phyloP scores from a whole-genome alignment of 2,888 invertebrate species.

The Nebria salina region DNA sequence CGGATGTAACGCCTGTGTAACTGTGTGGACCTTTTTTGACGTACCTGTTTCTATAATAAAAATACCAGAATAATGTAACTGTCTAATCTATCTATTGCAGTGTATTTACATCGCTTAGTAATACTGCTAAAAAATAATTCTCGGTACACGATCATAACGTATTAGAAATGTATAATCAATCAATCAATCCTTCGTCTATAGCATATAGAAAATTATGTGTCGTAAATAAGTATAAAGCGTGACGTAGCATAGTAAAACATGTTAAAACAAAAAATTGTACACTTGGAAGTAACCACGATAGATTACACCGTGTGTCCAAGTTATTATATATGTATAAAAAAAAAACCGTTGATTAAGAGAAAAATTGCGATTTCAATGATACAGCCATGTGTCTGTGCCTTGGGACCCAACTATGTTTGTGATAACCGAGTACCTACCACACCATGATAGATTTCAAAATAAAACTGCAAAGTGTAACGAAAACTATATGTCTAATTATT shows the following conservation, averaged over 20 bases:
- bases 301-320: conserved; percentile 25
- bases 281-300: conserved; percentile 20
- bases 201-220: conserved; percentile 24
- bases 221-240: conserved; percentile 33
- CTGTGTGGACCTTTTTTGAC: not conserved
- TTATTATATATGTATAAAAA: conserved; percentile 12
- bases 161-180: conserved; percentile 42
- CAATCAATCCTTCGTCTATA: not conserved
- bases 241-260: conserved; percentile 23
- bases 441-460: conserved; percentile 61
- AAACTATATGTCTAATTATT: not conserved
- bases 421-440: conserved; percentile 62
- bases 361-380: conserved; percentile 57
- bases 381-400: conserved; percentile 62
- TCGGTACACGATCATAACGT: conserved; percentile 6
- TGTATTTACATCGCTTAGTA: not conserved
- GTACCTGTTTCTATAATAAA: not conserved
- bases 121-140: conserved; percentile 23
- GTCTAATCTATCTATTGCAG: not conserved
- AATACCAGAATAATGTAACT: not conserved
- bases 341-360: not conserved
- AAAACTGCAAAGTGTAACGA: conserved; percentile 50
- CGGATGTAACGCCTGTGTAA: not conserved
- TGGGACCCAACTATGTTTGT: conserved; percentile 61
- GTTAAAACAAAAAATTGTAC: conserved; percentile 9